phyloP scores from a whole-genome alignment of 1,140 invertebrate species.

The Calosoma granatense region DNA sequence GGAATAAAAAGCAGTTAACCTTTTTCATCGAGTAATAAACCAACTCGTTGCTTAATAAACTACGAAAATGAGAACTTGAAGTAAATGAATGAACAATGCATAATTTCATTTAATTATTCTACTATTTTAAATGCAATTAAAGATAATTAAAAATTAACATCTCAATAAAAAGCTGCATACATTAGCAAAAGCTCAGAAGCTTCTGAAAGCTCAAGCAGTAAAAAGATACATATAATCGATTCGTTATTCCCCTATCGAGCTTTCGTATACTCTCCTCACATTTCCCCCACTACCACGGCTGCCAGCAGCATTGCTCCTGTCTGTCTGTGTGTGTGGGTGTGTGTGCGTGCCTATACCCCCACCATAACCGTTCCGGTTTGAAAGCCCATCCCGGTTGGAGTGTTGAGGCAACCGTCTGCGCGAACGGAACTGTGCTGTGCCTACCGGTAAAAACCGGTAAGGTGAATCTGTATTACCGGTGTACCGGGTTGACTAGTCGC shows the following conservation, averaged over 20 bases:
- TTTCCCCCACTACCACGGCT: neutral
- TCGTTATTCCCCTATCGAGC: neutral
- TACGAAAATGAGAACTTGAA: neutral
- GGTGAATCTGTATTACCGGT: too few species aligned
- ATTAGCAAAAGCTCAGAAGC: slow-evolving; percentile 3
- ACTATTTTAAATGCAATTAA: neutral
- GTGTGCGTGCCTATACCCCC: neutral
- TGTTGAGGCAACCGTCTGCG: neutral
- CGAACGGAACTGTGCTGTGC: neutral
- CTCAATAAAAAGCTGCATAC: slow-evolving; percentile 7
- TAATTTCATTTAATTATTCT: neutral
- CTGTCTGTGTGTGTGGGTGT: neutral
- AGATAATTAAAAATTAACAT: slow-evolving; percentile 5
- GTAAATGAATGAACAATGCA: neutral
- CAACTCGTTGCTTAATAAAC: too few species aligned
- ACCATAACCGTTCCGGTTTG: neutral
- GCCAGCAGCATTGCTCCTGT: neutral
- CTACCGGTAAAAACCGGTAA: slow-evolving; percentile 1
- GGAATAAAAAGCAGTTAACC: too few species aligned
- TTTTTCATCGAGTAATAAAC: too few species aligned
- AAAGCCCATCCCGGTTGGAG: neutral
- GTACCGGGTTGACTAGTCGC: neutral
- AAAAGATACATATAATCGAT: slow-evolving; percentile 9
- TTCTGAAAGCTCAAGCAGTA: slow-evolving; percentile 2
- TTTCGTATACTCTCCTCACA: neutral